Conservation (phyloP, 2,113 vertebrate genomes). For the Condylura cristata region DNA sequence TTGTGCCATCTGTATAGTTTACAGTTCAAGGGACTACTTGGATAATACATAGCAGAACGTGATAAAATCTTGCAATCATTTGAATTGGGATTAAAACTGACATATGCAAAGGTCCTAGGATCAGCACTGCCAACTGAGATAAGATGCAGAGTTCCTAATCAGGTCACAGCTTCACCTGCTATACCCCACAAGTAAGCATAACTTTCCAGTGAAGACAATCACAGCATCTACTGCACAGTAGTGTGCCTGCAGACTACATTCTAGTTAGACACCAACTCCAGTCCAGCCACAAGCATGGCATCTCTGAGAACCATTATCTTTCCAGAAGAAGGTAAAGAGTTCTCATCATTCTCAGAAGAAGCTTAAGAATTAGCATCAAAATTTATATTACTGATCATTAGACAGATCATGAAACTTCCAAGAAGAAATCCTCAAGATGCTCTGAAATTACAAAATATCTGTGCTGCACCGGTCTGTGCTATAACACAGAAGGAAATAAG, state of each 20-base stretch:
- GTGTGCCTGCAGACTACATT: not conserved
- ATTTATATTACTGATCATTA: not conserved
- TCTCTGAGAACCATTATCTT: not conserved
- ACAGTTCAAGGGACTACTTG: not conserved
- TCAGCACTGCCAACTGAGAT: not conserved
- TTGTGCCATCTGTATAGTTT: not conserved
- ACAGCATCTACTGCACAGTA: not conserved
- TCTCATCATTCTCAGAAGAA: not conserved
- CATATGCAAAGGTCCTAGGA: not conserved
- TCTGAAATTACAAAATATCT: not conserved
- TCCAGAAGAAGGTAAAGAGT: not conserved
- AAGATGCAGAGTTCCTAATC: not conserved
- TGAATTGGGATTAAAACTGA: not conserved
- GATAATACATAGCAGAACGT: not conserved
- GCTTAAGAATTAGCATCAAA: not conserved
- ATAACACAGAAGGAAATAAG: not conserved
- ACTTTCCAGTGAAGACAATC: not conserved
- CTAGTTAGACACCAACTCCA: not conserved
- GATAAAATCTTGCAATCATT: not conserved
- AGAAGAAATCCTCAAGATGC: not conserved
- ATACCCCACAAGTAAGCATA: not conserved
- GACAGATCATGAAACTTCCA: not conserved
- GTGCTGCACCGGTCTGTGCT: not conserved
- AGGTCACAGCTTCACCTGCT: not conserved
- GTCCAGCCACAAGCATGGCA: not conserved